phyloP scores from a whole-genome alignment of 2,113 vertebrate genomes.

The Rhynchopsitta pachyrhyncha region DNA sequence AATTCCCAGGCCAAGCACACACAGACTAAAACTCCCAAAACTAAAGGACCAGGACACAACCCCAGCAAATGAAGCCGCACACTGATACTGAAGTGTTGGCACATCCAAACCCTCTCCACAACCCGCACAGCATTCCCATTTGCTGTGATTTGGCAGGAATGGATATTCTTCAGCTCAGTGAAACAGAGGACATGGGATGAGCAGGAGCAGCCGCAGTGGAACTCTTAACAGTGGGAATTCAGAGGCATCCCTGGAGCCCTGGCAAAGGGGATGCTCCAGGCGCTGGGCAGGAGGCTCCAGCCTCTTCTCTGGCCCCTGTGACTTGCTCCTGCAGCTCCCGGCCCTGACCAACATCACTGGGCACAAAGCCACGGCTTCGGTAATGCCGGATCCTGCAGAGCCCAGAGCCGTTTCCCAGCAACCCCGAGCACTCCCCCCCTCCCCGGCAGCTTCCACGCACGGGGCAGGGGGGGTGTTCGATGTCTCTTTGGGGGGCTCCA shows the following conservation, averaged over 20 bases:
- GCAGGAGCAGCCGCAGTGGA: neutral
- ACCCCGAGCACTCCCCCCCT: neutral
- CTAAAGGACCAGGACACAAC: rapidly evolving
- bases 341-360: rapidly evolving
- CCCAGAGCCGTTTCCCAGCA: neutral
- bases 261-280: neutral
- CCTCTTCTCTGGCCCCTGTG: neutral
- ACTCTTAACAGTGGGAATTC: no score
- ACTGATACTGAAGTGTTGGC: rapidly evolving
- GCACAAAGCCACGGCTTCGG: neutral
- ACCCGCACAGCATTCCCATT: rapidly evolving
- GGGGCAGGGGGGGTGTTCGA: neutral
- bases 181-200: neutral
- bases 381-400: neutral
- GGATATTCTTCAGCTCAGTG: neutral
- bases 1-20: neutral
- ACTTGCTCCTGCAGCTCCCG: neutral
- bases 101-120: rapidly evolving
- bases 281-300: rapidly evolving
- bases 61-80: rapidly evolving
- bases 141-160: rapidly evolving
- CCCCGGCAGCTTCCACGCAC: rapidly evolving
- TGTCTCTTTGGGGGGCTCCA: rapidly evolving
- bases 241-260: neutral
- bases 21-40: rapidly evolving